Evolutionary conservation across 1,140 invertebrate species (phyloP), one percentile per base, ranked within the genome.

Genomic region (Anthonomus grandis): DNA sequence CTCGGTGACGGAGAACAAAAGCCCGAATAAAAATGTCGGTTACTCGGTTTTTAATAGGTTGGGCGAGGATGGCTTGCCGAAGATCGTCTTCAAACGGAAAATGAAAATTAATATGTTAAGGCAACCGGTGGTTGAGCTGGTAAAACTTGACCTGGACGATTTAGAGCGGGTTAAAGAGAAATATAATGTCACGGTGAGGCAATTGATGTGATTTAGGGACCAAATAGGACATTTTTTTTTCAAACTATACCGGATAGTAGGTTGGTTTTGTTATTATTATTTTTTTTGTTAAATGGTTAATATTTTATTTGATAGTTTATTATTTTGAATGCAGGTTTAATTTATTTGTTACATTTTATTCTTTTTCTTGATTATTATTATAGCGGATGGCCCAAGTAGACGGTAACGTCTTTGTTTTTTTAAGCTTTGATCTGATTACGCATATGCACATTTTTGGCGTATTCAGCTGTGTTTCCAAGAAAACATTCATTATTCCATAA

Each of bases 51-150:
- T 34, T 17, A 63, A 62, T 36, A 46, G 59, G 34, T 37, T 58
- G 23, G 59, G 61, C 25, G 49, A 57, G 23, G 57, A 58, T 13
- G 68, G 66, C 4, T 49, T 67, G 24, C 66, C 66, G 22, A 70
- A 70, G 49, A 56, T 70, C 9, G 67, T 70, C 27, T 63, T 70
- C 19, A 70, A 70, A 49, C 45, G 68, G 5, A 65, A 66, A 25
- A 52, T 17, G 17, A 24, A 41, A 9, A 27, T 3, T 19, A 38
- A 25, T 12, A 4, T 41, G 12, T 53, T 57, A 4, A 59, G 64
- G 18, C 41, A 66, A 46, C 67, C 64, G 3, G 59, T 67, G 1
- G 67, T 69, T 23, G 62, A 57, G 36, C 51, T 69, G 22, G 65
- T 67, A 24, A 51, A 65, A 27, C 53, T 59, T 31, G 51, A 64